Percentiles rank a stretch among this genome's conserved stretches.
Conservation (phyloP, 2,888 invertebrate species). For the Odontocolon sp. region DNA sequence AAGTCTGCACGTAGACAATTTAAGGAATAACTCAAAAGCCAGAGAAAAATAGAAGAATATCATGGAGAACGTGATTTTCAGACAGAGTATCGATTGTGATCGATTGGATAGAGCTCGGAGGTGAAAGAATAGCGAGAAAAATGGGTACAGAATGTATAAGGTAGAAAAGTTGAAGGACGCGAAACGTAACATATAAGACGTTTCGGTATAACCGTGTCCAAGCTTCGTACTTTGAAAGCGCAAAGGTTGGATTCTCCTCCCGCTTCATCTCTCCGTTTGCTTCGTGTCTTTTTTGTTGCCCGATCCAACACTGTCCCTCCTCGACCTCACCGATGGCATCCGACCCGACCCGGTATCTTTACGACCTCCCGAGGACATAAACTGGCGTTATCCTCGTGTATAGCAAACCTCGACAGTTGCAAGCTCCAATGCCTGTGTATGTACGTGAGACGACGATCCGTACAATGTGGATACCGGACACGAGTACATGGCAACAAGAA, state of each 20-base stretch:
- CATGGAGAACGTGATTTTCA: background rate
- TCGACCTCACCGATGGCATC: background rate
- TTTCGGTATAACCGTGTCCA: background rate
- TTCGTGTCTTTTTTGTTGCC: too few relatives aligned
- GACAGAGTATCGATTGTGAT: background rate
- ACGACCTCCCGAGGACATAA: slow-evolving; percentile 74
- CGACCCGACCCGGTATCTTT: slow-evolving; percentile 70
- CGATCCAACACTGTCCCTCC: too few relatives aligned
- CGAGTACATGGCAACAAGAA: slow-evolving; percentile 3
- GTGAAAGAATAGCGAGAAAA: background rate
- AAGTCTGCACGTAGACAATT: background rate
- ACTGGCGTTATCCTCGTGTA: slow-evolving; percentile 73
- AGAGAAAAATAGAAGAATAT: background rate
- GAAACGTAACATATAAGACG: background rate
- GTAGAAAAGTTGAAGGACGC: background rate
- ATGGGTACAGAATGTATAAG: background rate
- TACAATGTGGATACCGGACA: background rate
- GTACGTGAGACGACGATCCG: slow-evolving; percentile 16
- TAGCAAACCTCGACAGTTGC: slow-evolving; percentile 31
- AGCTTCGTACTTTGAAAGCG: slow-evolving; percentile 8
- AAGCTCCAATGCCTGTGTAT: slow-evolving; percentile 5
- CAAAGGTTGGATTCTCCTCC: background rate
- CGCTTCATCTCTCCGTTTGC: background rate
- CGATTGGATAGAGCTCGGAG: background rate
- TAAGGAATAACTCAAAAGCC: slow-evolving; percentile 11